Conservation (phyloP, 2,797 vertebrate genomes). For the Poeciliopsis turneri region DNA sequence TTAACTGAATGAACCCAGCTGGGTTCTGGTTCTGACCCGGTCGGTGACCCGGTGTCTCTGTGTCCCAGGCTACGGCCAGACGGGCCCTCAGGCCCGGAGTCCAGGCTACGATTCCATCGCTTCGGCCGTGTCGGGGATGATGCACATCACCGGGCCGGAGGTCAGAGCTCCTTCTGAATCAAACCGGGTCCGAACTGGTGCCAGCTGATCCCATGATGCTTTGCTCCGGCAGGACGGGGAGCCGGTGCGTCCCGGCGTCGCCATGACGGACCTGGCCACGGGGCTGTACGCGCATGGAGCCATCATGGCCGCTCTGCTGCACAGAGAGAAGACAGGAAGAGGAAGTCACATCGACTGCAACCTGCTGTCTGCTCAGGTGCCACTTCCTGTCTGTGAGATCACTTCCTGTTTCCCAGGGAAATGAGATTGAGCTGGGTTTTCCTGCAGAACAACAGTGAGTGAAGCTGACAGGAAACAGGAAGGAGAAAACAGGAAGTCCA, state of each 20-base stretch:
- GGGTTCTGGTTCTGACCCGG: not conserved
- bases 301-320: constrained; percentile 92
- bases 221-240: constrained; percentile 82
- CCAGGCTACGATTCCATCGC: constrained; percentile 93
- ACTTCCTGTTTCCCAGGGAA: not conserved
- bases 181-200: not conserved
- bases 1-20: not conserved
- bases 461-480: not conserved
- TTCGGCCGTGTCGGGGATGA: constrained; percentile 91
- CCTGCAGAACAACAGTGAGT: not conserved
- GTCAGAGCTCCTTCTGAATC: constrained; percentile 66
- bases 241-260: constrained; percentile 91
- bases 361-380: constrained; percentile 90
- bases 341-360: constrained; percentile 93
- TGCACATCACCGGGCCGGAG: constrained; percentile 95
- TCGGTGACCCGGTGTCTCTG: constrained; percentile 18
- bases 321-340: constrained; percentile 83
- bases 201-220: constrained; percentile 29
- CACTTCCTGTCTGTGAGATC: not conserved
- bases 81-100: constrained; percentile 86
- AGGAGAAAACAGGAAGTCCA: too few species aligned
- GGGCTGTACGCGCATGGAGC: constrained; percentile 90
- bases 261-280: constrained; percentile 96
- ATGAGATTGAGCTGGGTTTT: not conserved
- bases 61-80: constrained; percentile 89